A percentile compares a stretch with the other conserved stretches of the same genome.
Conservation (phyloP, 2,113 vertebrate genomes). For the Rhinoptilus africanus region DNA sequence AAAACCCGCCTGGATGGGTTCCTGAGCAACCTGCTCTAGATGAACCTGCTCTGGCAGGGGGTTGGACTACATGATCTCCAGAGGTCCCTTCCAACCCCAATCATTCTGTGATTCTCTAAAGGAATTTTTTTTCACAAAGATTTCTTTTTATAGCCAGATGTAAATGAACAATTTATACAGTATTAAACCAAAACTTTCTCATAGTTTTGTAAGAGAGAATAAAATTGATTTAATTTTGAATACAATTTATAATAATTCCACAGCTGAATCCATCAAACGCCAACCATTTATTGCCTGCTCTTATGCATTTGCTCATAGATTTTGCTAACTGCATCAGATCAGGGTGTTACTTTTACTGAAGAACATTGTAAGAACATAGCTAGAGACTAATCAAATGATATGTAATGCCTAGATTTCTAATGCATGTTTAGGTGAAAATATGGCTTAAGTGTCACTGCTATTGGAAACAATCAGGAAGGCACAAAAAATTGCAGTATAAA, state of each 20-base stretch:
- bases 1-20: no score
- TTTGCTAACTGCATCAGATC: background rate
- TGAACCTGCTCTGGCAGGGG: no score
- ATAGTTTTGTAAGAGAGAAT: background rate
- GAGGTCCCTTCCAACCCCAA: no score
- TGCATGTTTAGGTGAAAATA: background rate
- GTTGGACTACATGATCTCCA: no score
- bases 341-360: background rate
- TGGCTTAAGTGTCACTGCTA: background rate
- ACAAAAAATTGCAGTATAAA: background rate
- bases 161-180: background rate
- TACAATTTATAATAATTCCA: background rate
- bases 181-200: background rate
- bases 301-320: background rate
- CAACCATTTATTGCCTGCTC: background rate
- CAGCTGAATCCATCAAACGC: background rate
- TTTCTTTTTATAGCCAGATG: background rate
- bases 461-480: background rate
- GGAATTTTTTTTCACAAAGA: background rate
- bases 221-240: background rate
- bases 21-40: no score
- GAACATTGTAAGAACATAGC: background rate
- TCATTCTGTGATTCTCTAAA: background rate
- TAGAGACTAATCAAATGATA: background rate
- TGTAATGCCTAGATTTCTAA: background rate